Evolutionary conservation across 2,797 vertebrate species (phyloP), one percentile per base, ranked within the genome.

Genomic region (Australoheros facetus): DNA sequence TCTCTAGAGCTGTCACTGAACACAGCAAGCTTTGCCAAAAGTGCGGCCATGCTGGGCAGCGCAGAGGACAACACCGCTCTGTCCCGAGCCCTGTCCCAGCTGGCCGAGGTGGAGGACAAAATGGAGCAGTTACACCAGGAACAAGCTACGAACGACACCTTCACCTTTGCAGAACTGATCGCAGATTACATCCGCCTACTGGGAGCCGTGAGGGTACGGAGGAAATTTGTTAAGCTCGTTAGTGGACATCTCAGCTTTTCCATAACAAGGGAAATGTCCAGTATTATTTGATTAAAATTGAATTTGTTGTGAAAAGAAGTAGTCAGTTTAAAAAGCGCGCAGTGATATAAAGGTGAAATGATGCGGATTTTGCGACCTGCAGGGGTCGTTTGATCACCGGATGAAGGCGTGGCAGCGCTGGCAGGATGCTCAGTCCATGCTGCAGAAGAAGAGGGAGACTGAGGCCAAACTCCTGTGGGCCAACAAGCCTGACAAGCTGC

Each of bases 341-440:
- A 21, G 5, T 3, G 19, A 23, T 11, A 32, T 69, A 48, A 69
- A 69, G 17, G 28, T 45, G 48, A 75, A 80, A 53, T 34, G 28
- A 60, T 58, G 58, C 12, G 32, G 37, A 53, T 75, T 69, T 3
- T 66, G 54, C 4, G 21, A 3, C 11, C 62, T 59, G 9, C 91
- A 99, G 98, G 97, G 96, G 28, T 97, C 97, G 39, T 99, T 99
- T 39, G 98, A 99, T 92, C 97, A 99, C 79, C 96, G 98, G 69
- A 99, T 99, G 96, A 99, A 97, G 96, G 93, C 93, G 0, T 99
- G 98, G 98, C 98, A 99, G 93, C 96, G 97, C 13, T 99, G 98
- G 98, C 98, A 99, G 94, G 98, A 99, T 0, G 97, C 96, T 60
- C 97, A 99, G 90, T 79, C 95, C 84, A 96, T 88, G 60, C 95